Conservation (phyloP, 2,797 vertebrate species). For the Sphenopsis melanotis region DNA sequence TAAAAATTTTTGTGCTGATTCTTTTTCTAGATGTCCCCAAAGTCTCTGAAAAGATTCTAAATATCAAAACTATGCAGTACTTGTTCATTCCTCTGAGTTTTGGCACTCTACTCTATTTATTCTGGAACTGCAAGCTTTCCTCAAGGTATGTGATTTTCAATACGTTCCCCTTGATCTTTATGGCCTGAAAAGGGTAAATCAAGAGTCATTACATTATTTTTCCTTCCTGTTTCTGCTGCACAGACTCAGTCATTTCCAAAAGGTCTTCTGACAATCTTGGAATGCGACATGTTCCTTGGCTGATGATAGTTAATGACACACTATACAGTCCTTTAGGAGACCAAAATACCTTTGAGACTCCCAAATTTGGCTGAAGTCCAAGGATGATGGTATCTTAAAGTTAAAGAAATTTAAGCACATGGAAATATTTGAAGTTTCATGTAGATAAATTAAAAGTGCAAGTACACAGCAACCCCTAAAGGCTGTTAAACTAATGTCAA, state of each 20-base stretch:
- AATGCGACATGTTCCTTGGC: not conserved
- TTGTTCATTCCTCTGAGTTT: slow-evolving; percentile 44
- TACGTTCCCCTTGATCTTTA: not conserved
- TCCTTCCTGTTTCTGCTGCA: not conserved
- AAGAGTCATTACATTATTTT: not conserved
- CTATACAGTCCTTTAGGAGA: not conserved
- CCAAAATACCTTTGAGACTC: not conserved
- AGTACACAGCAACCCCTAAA: not conserved
- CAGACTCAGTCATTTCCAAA: not conserved
- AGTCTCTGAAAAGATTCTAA: not conserved
- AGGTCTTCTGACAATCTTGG: not conserved
- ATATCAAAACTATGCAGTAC: not conserved
- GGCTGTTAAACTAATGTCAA: not conserved
- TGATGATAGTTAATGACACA: not conserved
- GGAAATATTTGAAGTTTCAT: not conserved
- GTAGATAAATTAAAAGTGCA: not conserved
- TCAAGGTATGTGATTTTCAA: slow-evolving; percentile 31
- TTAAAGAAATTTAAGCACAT: not conserved
- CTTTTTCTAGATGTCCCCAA: not conserved
- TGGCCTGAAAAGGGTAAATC: not conserved
- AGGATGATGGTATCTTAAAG: not conserved
- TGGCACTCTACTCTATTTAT: slow-evolving; percentile 24
- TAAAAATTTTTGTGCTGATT: not conserved
- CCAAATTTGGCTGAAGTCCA: not conserved
- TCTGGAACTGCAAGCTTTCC: slow-evolving; percentile 22